These are phyloP conservation scores for human DNA, from an alignment of 2,113 vertebrate species.

Conservation along the genomic window GRCh38 chr3:94287501-94288000, in stretches of 20 bases:
- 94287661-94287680: neutral
- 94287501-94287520: neutral
- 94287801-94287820: neutral
- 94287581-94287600: neutral
- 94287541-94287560: neutral
- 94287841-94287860: neutral
- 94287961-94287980: neutral
- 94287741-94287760: neutral
- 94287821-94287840: neutral
- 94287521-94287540: neutral
- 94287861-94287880: neutral
- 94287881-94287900: neutral
- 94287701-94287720: neutral
- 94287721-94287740: neutral
- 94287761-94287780: neutral
- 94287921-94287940: neutral
- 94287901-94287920: neutral
- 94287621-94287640: neutral
- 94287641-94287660: neutral
- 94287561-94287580: neutral
- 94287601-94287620: neutral
- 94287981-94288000: neutral
- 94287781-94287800: neutral
- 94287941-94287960: neutral
- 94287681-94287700: neutral